These are phyloP conservation scores for Diaprepes abbreviatus DNA, from an alignment of 2,888 invertebrate genomes.

Conservation along the genomic window DNA sequence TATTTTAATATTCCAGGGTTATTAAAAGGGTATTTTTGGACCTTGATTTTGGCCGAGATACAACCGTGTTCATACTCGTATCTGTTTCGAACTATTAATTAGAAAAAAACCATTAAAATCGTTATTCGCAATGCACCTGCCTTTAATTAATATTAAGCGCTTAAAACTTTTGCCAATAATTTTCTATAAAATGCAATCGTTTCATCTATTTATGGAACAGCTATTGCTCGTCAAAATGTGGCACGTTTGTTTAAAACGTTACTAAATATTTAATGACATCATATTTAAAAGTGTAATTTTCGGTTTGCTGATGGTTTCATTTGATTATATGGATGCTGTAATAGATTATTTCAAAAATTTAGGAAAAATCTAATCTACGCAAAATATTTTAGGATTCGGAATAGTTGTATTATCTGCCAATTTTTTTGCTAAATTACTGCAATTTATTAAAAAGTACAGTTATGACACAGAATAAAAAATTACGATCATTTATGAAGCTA, in stretches of 20 bases:
- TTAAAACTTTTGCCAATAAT: constrained; percentile 51
- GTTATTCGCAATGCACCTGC: constrained; percentile 54
- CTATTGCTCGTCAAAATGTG: not conserved
- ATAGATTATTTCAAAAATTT: not conserved
- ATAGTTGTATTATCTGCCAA: no score
- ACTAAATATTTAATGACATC: constrained; percentile 9
- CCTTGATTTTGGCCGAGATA: constrained; percentile 47
- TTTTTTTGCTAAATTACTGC: no score
- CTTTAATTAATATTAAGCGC: constrained; percentile 57
- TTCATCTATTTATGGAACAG: constrained; percentile 31
- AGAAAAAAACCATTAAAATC: constrained; percentile 31
- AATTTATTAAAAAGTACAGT: no score
- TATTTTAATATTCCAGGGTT: constrained; percentile 24
- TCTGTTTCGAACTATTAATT: constrained; percentile 39
- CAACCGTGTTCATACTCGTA: constrained; percentile 42
- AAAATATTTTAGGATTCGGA: no score
- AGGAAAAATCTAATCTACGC: no score
- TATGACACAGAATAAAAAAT: no score
- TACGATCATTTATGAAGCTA: no score
- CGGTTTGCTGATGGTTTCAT: not conserved
- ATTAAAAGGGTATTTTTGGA: constrained; percentile 45
- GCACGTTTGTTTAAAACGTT: not conserved
- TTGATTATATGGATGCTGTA: not conserved
- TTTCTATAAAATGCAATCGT: constrained; percentile 49
- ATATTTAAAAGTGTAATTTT: not conserved